Conservation (phyloP, 1,140 invertebrate species). For the Trichonephila clavipes region DNA sequence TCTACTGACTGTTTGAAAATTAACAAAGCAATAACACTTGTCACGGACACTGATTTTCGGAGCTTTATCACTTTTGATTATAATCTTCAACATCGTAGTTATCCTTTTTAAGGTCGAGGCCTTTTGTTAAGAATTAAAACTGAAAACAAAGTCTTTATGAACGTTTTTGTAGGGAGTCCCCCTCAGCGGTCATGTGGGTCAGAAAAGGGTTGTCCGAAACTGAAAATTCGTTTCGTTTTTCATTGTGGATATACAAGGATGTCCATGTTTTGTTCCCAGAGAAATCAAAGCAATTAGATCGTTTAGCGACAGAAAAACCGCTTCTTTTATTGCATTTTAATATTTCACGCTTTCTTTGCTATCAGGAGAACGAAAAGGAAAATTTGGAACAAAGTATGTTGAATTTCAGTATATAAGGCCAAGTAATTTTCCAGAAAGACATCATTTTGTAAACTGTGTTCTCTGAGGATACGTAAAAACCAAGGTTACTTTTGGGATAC, state of each 20-base stretch:
- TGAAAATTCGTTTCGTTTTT: conserved; percentile 49
- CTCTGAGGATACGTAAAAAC: background rate
- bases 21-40: background rate
- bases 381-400: conserved; percentile 48
- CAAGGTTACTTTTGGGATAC: background rate
- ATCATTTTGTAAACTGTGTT: background rate
- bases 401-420: background rate
- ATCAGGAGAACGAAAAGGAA: conserved; percentile 16
- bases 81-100: conserved; percentile 8
- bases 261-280: conserved; percentile 16
- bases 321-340: conserved; percentile 31
- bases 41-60: background rate
- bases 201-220: conserved; percentile 36
- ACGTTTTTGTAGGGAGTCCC: background rate
- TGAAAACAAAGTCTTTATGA: conserved; percentile 39
- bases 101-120: background rate
- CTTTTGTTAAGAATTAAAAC: conserved; percentile 35
- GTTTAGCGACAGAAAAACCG: conserved; percentile 43
- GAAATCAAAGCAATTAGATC: conserved; percentile 71
- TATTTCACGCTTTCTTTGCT: conserved; percentile 74
- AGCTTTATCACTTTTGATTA: conserved; percentile 62
- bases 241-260: conserved; percentile 53
- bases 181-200: conserved; percentile 66
- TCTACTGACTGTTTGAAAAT: background rate
- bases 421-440: background rate